Evolutionary conservation across 2,113 vertebrate species (phyloP).

Genomic region (Callopanchax toddi): DNA sequence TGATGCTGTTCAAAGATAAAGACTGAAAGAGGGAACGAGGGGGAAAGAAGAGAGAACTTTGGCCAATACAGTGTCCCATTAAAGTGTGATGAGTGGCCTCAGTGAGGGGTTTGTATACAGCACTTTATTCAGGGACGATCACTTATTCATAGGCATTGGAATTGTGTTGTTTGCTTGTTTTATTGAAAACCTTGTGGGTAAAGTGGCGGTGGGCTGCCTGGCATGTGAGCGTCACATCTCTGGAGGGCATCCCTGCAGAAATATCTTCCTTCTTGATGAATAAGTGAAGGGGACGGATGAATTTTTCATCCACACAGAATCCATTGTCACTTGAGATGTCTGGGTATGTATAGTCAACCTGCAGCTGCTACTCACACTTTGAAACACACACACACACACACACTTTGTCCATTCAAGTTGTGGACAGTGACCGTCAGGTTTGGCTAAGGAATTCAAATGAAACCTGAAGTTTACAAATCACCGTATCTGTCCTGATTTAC

Average conservation of each 20-base stretch:
- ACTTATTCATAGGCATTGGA: conserved; percentile 84
- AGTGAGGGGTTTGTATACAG: conserved; percentile 71
- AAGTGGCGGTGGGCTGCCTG: conserved; percentile 74
- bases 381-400: neutral
- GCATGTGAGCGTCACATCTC: conserved; percentile 76
- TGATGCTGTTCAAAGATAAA: conserved; percentile 28
- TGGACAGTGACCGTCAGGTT: conserved; percentile 25
- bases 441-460: conserved; percentile 29
- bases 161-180: conserved; percentile 86
- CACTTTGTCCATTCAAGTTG: neutral
- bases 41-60: conserved; percentile 58
- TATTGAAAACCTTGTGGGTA: conserved; percentile 83
- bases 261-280: conserved; percentile 77
- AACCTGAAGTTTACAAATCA: conserved; percentile 12
- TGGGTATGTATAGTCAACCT: conserved; percentile 57
- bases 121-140: conserved; percentile 81
- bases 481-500: neutral
- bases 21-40: conserved; percentile 27
- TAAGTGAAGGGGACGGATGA: conserved; percentile 78
- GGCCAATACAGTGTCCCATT: conserved; percentile 65
- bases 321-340: conserved; percentile 74
- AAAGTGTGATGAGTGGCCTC: conserved; percentile 79
- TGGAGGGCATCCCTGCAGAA: conserved; percentile 76
- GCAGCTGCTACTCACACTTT: conserved; percentile 20
- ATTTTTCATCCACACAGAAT: conserved; percentile 79